phyloP scores from a whole-genome alignment of 2,797 vertebrate genomes.

The Catamblyrhynchus diadema region DNA sequence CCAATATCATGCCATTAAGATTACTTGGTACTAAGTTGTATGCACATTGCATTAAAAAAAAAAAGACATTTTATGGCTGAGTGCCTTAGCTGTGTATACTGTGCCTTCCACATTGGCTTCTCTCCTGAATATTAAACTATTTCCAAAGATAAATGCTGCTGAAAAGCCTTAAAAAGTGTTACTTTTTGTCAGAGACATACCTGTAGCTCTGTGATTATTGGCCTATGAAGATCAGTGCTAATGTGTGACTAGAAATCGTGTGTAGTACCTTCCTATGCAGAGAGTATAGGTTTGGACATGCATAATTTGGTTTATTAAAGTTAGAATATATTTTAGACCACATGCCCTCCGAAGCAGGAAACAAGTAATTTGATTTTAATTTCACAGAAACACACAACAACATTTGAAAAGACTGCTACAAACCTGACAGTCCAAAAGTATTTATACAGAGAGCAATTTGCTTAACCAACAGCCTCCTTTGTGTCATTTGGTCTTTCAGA shows the following conservation, averaged over 20 bases:
- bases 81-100: background rate
- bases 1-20: conserved; percentile 27
- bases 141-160: background rate
- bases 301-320: conserved; percentile 50
- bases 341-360: conserved; percentile 51
- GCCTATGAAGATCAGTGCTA: background rate
- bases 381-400: conserved; percentile 22
- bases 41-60: conserved; percentile 31
- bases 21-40: conserved; percentile 13
- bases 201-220: background rate
- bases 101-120: background rate
- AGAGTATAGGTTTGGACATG: background rate
- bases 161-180: background rate
- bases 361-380: conserved; percentile 68
- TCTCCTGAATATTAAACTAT: background rate
- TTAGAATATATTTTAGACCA: conserved; percentile 47
- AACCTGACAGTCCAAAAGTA: conserved; percentile 31
- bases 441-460: conserved; percentile 40
- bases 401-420: conserved; percentile 30
- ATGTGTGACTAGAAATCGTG: background rate
- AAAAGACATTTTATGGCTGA: background rate
- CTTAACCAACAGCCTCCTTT: conserved; percentile 55
- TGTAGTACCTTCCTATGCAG: background rate
- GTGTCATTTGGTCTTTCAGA: conserved; percentile 28
- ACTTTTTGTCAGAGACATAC: background rate